Base-by-base conservation (phyloP, 2,888 invertebrate species). In the Drosophila stalkeri region DNA sequence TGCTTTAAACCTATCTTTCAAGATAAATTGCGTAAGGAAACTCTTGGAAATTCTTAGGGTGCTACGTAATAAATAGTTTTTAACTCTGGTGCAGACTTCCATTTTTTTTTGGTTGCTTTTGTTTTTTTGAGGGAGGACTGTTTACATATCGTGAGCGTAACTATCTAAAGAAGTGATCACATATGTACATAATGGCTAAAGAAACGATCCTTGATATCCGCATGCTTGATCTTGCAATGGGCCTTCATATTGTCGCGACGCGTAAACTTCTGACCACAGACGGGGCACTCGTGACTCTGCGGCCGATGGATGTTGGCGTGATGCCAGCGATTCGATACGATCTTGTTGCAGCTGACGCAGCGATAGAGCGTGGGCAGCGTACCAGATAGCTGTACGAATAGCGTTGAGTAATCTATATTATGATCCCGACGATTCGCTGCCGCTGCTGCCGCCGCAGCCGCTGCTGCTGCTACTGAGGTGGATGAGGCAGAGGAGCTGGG, bases 181-280 rank as follows among this genome's bases (percentile, higher is more conserved):
- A 93, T 93, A 91, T 93, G 93, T 92, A 93, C 93, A 92, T 93
- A 93, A 89, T 93, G 93, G 83, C 93, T 93, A 89, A 93, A 93
- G 89, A 93, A 93, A 81, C 93, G 92, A 90, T 93, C 93, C 91
- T 93, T 93, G 74, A 93, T 93, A 77, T 93, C 93, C 85, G 93
- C 93, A 90, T 95, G 95, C 92, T 95, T 95, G 82, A 94, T 93
- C 91, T 94, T 94, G 92, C 95, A 94, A 91, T 95, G 95, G 71
- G 94, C 94, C 93, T 95, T 95, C 94, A 95, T 94, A 89, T 95
- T 95, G 91, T 95, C 95, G 91, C 94, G 94, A 81, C 95, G 94
- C 64, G 95, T 95, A 90, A 95, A 95, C 76, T 94, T 94, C 89
- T 94, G 94, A 55, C 94, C 94, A 88, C 94, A 95, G 86, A 94